Conservation (phyloP, 2,888 invertebrate species). For the Tethea ocularis region DNA sequence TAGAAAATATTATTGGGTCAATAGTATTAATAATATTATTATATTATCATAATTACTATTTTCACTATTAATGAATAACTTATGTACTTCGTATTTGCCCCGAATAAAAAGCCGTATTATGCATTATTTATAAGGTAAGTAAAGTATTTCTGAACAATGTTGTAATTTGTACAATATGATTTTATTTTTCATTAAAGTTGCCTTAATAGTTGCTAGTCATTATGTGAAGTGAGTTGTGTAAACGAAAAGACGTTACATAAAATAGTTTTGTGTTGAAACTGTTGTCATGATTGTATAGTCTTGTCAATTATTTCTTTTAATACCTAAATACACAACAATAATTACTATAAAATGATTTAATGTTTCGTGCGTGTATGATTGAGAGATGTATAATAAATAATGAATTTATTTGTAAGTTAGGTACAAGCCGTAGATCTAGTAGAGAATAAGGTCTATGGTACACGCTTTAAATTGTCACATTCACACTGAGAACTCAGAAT, state of each 20-base stretch:
- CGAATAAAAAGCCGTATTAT: conserved; percentile 14
- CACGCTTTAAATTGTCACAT: conserved; percentile 2
- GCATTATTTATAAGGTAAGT: conserved; percentile 28
- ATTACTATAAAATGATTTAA: background rate
- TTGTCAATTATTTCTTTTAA: conserved; percentile 25
- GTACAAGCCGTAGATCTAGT: background rate
- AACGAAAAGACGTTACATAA: background rate
- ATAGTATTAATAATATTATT: too few species aligned
- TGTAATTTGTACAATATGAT: conserved; percentile 26
- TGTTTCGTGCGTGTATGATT: background rate
- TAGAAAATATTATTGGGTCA: too few species aligned
- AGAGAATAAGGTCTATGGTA: background rate
- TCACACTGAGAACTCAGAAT: background rate
- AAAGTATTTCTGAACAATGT: conserved; percentile 32
- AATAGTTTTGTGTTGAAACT: conserved; percentile 14
- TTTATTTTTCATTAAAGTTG: conserved; percentile 43
- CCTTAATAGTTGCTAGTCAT: conserved; percentile 72
- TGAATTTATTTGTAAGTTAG: background rate
- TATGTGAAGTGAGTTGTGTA: conserved; percentile 26
- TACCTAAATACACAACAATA: conserved; percentile 12
- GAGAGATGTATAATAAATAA: background rate
- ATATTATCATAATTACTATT: background rate
- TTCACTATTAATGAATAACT: background rate
- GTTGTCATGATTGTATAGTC: conserved; percentile 15
- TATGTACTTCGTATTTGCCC: conserved; percentile 7